Evolutionary conservation across 23 tunicate genomes (phyloP).

Genomic region (Halocynthia roretzi): DNA sequence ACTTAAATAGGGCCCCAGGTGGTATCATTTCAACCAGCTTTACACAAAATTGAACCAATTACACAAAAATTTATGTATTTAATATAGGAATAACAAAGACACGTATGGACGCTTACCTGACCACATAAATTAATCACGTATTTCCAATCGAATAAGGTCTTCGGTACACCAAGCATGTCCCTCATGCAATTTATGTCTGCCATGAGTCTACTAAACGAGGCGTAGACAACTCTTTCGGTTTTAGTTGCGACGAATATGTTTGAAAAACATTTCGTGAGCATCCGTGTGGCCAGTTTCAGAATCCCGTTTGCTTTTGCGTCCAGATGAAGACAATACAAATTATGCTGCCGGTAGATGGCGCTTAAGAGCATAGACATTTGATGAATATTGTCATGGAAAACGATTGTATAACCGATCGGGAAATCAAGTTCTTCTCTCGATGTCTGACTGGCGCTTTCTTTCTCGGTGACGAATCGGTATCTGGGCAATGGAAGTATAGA

Average conservation of each 20-base stretch:
- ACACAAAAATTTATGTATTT: no score
- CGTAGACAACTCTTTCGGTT: conserved; percentile 42
- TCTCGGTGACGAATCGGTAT: conserved; percentile 17
- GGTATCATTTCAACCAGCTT: no score
- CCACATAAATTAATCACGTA: conserved; percentile 72
- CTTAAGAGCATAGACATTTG: conserved; percentile 51
- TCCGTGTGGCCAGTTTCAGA: conserved; percentile 2
- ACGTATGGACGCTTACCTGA: conserved; percentile 53
- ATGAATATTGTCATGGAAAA: conserved; percentile 31
- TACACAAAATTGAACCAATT: no score
- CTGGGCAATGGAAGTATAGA: neutral
- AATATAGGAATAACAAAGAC: no score
- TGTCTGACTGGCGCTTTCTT: neutral
- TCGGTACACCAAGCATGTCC: conserved; percentile 30
- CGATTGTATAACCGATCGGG: conserved; percentile 59
- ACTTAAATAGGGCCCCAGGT: no score
- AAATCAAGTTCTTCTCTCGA: conserved; percentile 26
- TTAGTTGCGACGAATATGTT: conserved; percentile 43
- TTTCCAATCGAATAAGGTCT: conserved; percentile 31
- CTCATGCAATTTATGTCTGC: conserved; percentile 77
- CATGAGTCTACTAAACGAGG: conserved; percentile 35
- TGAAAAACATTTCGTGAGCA: conserved; percentile 37
- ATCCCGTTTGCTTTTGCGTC: conserved; percentile 26
- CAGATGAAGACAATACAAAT: conserved; percentile 59
- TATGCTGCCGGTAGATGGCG: conserved; percentile 58